phyloP scores from a whole-genome alignment of 2,113 vertebrate genomes.

The Gulo gulo region DNA sequence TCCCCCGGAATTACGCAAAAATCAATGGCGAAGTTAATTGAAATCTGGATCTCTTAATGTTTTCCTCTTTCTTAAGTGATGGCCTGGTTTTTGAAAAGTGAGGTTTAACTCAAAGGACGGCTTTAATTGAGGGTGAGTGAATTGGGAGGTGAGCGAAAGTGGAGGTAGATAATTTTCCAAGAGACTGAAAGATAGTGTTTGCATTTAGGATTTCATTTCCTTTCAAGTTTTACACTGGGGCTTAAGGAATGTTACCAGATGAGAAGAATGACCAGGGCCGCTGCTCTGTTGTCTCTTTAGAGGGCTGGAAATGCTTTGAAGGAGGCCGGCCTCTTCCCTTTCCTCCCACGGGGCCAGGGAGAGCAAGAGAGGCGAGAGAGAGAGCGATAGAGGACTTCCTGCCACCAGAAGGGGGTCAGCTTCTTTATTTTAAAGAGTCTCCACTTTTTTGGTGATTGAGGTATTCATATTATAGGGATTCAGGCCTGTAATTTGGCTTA shows the following conservation, averaged over 20 bases:
- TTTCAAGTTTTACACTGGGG: slow-evolving; percentile 36
- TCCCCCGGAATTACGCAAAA: slow-evolving; percentile 58
- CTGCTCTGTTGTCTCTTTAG: neutral
- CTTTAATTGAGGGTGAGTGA: slow-evolving; percentile 4
- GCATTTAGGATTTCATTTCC: slow-evolving; percentile 53
- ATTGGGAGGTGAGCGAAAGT: slow-evolving; percentile 5
- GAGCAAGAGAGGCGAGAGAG: neutral
- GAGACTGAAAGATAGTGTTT: slow-evolving; percentile 42
- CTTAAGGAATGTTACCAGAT: neutral
- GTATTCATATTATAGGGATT: neutral
- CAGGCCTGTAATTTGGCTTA: neutral
- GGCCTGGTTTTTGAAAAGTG: slow-evolving; percentile 57
- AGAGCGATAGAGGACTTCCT: neutral
- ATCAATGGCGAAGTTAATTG: slow-evolving; percentile 57
- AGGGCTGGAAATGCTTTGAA: neutral
- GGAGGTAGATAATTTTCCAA: slow-evolving; percentile 18
- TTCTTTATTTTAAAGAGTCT: neutral
- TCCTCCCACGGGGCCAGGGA: neutral
- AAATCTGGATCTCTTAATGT: slow-evolving; percentile 53
- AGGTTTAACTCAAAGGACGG: neutral
- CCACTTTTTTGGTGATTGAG: neutral
- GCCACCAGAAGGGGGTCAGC: neutral
- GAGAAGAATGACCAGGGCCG: slow-evolving; percentile 17
- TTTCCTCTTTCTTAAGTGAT: slow-evolving; percentile 52
- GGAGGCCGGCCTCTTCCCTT: neutral